These are phyloP conservation scores for Bufo bufo DNA, from an alignment of 2,113 vertebrate genomes.

Conservation along the genomic window DNA sequence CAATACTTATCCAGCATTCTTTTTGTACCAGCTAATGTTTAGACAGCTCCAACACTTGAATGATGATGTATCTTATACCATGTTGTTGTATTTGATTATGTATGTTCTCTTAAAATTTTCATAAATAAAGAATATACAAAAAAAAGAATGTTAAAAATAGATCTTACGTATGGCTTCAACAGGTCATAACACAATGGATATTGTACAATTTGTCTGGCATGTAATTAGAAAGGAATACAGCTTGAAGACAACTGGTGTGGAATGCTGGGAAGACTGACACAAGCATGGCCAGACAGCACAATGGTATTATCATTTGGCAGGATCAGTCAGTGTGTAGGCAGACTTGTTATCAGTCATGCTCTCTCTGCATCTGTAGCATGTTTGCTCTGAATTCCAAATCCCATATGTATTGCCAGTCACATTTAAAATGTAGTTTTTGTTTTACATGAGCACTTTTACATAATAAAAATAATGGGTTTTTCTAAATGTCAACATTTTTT, in stretches of 20 bases:
- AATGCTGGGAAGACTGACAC: not conserved
- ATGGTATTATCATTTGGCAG: not conserved
- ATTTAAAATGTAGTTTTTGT: not conserved
- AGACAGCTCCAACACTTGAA: no score
- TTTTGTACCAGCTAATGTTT: no score
- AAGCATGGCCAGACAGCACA: not conserved
- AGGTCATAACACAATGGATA: not conserved
- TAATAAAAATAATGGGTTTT: no score
- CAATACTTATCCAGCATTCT: no score
- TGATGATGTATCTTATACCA: no score
- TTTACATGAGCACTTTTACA: not conserved
- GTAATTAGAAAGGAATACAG: not conserved
- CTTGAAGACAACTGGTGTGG: not conserved
- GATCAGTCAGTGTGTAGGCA: not conserved
- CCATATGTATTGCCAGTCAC: not conserved
- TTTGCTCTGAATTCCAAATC: not conserved
- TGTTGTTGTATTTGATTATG: no score
- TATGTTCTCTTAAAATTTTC: no score
- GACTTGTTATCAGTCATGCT: not conserved
- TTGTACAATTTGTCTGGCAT: not conserved
- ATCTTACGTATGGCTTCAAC: no score
- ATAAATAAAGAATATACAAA: no score
- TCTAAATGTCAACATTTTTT: no score
- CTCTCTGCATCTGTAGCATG: not conserved
- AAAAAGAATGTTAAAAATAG: no score